Percentiles rank a stretch among this genome's conserved stretches.
Evolutionary conservation across 1,140 invertebrate genomes (phyloP).

Genomic region (Calliphora vicina): DNA sequence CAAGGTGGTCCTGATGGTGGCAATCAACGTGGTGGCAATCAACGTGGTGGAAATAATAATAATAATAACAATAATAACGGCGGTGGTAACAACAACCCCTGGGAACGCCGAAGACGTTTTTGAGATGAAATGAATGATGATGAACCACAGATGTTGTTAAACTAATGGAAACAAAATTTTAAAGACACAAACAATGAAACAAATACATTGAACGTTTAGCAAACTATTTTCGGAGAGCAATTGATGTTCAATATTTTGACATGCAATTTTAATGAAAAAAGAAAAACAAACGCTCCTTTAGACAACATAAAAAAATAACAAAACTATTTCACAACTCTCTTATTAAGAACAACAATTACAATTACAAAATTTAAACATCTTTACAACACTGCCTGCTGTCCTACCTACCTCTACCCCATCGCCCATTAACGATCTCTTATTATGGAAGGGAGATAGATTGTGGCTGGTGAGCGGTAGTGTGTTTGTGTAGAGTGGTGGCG

Average conservation of each 20-base stretch:
- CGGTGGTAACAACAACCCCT: constrained; percentile 58
- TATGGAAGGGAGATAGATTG: neutral
- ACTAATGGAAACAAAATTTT: neutral
- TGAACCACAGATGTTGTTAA: neutral
- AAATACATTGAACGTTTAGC: neutral
- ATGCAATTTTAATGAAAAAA: neutral
- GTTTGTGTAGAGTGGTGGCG: neutral
- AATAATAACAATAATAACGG: constrained; percentile 44
- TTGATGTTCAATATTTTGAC: neutral
- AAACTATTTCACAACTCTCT: neutral
- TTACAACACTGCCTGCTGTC: neutral
- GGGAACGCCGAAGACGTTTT: constrained; percentile 59
- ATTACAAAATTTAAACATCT: too few relatives aligned
- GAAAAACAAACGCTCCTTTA: neutral
- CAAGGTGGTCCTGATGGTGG: constrained; percentile 49
- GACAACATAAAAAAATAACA: neutral
- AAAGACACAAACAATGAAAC: neutral
- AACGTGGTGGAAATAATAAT: constrained; percentile 56
- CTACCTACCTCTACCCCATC: neutral
- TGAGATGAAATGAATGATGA: constrained; percentile 33
- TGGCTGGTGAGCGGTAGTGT: neutral
- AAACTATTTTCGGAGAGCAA: neutral
- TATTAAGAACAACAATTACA: neutral
- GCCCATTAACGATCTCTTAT: neutral
- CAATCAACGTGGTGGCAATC: constrained; percentile 45